Percentiles rank a stretch among this genome's conserved stretches.
Conservation (phyloP, 37 sponge, comb jelly and placozoan genomes). For the Agelas oroides region DNA sequence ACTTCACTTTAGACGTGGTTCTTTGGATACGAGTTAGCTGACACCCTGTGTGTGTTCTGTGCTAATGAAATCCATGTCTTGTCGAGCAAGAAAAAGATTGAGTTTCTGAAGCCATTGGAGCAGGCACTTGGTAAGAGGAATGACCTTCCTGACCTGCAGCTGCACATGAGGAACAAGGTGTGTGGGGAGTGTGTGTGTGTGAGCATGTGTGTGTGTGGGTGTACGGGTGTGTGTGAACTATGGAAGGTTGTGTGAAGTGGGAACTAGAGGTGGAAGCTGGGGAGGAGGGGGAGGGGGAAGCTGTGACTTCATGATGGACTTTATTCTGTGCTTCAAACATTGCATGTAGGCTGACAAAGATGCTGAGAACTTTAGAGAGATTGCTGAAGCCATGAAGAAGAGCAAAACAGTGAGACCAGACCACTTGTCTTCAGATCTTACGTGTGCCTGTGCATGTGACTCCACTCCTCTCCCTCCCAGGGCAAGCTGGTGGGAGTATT, state of each 20-base stretch:
- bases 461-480: conserved; percentile 18
- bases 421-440: too few relatives aligned
- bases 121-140: conserved; percentile 35
- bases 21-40: conserved; percentile 96
- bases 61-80: conserved; percentile 76
- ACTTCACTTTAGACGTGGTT: conserved; percentile 79
- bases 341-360: neutral
- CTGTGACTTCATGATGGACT: too few relatives aligned
- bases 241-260: too few relatives aligned
- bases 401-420: conserved; percentile 69
- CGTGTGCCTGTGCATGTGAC: neutral
- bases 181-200: too few relatives aligned
- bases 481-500: conserved; percentile 85
- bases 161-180: conserved; percentile 78
- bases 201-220: too few relatives aligned
- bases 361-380: conserved; percentile 1
- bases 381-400: conserved; percentile 57
- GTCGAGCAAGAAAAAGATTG: conserved; percentile 93
- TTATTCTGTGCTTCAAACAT: too few relatives aligned
- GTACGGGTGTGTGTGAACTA: too few relatives aligned
- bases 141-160: conserved; percentile 63
- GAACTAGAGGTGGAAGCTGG: too few relatives aligned
- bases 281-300: conserved; percentile 7
- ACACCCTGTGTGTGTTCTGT: conserved; percentile 89
- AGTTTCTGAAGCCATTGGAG: conserved; percentile 85